These are phyloP conservation scores for Nasonia oneida DNA, from an alignment of 2,888 invertebrate genomes.

Conservation along the genomic window DNA sequence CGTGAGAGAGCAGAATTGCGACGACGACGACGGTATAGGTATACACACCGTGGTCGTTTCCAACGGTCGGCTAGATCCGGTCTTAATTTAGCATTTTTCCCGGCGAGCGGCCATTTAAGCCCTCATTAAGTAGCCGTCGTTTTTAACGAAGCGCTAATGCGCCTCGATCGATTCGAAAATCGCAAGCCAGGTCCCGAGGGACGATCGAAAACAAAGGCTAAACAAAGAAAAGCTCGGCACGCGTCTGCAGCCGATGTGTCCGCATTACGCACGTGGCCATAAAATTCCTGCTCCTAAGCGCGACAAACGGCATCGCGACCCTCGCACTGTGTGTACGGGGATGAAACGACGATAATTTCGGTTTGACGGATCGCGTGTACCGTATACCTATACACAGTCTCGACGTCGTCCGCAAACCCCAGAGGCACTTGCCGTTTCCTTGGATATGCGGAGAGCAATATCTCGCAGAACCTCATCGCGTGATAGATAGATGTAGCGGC, in stretches of 20 bases:
- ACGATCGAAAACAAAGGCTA: neutral
- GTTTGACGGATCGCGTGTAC: constrained; percentile 1
- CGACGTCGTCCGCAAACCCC: neutral
- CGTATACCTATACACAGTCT: neutral
- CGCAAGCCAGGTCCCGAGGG: neutral
- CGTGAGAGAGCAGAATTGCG: constrained; percentile 1
- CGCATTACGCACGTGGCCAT: constrained; percentile 6
- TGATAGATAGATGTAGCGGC: no score
- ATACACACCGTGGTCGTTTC: neutral
- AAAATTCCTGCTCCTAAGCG: neutral
- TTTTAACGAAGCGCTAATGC: neutral
- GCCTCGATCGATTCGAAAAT: neutral
- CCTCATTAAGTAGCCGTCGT: neutral
- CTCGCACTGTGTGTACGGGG: neutral
- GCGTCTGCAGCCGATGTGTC: neutral
- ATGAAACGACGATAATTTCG: constrained; percentile 40
- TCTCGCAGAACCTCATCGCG: neutral
- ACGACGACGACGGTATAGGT: neutral
- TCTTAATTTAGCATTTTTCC: constrained; percentile 3
- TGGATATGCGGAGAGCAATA: constrained; percentile 49
- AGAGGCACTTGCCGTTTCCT: constrained; percentile 47
- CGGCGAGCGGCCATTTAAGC: neutral
- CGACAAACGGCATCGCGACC: neutral
- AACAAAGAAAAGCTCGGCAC: constrained; percentile 5
- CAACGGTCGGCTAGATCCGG: neutral